phyloP scores from a whole-genome alignment of 2,888 invertebrate species.

The Hydrotaea cyrtoneurina region DNA sequence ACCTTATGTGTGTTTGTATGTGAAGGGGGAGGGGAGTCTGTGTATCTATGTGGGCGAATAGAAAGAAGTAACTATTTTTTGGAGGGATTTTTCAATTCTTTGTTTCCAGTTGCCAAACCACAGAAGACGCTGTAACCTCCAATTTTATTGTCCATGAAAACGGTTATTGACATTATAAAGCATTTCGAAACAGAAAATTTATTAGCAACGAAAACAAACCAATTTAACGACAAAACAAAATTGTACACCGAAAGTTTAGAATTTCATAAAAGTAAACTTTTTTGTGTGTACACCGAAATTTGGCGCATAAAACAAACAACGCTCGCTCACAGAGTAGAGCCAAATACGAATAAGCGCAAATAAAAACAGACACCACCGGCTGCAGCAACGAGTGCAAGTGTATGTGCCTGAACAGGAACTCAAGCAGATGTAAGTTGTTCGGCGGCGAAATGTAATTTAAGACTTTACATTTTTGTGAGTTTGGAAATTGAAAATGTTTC shows the following conservation, averaged over 20 bases:
- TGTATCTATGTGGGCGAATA: not conserved
- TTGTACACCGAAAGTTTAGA: not conserved
- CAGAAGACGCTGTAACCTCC: not conserved
- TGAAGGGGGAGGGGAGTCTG: no score
- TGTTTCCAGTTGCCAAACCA: conserved; percentile 18
- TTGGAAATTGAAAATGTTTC: no score
- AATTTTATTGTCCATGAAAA: conserved; percentile 45
- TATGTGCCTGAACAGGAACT: no score
- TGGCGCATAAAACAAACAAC: not conserved
- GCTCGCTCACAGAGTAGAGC: not conserved
- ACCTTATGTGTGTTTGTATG: not conserved
- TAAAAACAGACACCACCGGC: not conserved
- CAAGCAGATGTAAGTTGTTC: no score
- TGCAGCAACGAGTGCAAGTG: no score
- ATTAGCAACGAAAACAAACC: not conserved
- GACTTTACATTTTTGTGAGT: no score
- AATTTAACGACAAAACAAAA: not conserved
- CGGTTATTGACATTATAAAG: conserved; percentile 51
- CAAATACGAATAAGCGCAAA: not conserved
- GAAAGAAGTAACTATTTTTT: not conserved
- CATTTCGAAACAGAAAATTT: conserved; percentile 3
- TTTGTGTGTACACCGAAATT: not conserved
- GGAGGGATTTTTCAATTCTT: conserved; percentile 17
- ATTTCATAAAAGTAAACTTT: not conserved
- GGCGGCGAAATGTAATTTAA: no score